Evolutionary conservation across 2,113 vertebrate species (phyloP), one percentile per base, ranked within the genome.

Genomic region (Rhombomys opimus): DNA sequence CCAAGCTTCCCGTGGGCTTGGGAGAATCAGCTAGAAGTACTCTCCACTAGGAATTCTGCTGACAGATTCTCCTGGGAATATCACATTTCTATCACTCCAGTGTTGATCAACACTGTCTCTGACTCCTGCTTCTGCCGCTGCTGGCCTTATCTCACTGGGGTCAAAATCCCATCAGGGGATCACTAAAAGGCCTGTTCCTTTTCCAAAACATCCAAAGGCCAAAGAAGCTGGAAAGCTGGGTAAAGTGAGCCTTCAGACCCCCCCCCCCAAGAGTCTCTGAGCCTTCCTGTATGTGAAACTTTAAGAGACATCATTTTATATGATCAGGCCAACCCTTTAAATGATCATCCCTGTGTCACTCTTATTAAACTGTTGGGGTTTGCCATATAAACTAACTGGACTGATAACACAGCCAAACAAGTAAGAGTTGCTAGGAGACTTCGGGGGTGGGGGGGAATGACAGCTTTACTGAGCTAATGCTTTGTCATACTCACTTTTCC

Each of bases 31-130:
- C 80, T 80, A 20, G 13, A 41, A 14, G 52, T 0, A 22, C 7
- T 50, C 35, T 14, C 18, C 52, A 63, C 38, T 12, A 57, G 54
- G 76, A 80, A 63, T 50, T 32, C 5, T 12, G 23, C 10, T 1
- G 32, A n/a, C 67, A 59, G 50, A 20, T 5, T 73, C 78, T 65
- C 78, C 91, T 38, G 18, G 72, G n/a, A 87, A 46, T 20, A 0
- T 1, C 17, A 7, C 27, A 10, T 7, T 54, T 50, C 32, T 1
- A 15, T 38, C 0, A 11, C 67, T 10, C 12, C 4, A 2, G 32
- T 38, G 14, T 76, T 0, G 0, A 7, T 20, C 10, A 14, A 32
- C 23, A 38, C 73, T 59, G 41, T 77, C 46, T 77, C n/a, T 30
- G 0, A 10, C 57, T 82, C 65, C 54, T 1, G 63, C 41, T 61